These are phyloP conservation scores for Entomobrya proxima DNA, from an alignment of 2,888 invertebrate genomes.

Conservation along the genomic window DNA sequence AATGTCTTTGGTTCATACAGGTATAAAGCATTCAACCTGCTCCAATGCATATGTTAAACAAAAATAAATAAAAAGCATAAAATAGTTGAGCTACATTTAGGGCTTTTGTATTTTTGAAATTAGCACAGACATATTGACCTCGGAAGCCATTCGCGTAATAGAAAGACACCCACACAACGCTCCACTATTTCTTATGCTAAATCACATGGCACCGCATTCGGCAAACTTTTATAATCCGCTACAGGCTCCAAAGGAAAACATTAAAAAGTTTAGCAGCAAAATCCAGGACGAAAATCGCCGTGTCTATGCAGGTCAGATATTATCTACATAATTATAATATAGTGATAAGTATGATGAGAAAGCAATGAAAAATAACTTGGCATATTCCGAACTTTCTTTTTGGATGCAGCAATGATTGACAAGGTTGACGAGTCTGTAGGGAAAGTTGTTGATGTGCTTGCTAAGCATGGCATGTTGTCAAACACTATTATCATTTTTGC, in stretches of 20 bases:
- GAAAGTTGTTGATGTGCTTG: constrained; percentile 84
- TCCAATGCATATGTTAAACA: not conserved
- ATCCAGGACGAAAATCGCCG: constrained; percentile 83
- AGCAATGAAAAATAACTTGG: no score
- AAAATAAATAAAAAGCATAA: not conserved
- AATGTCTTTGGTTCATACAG: constrained; percentile 81
- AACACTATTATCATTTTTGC: constrained; percentile 91
- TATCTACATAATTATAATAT: not conserved
- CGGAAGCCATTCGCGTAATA: constrained; percentile 82
- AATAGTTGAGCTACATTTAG: not conserved
- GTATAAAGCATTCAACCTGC: constrained; percentile 57
- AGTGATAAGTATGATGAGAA: no score
- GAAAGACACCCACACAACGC: constrained; percentile 78
- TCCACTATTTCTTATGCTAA: constrained; percentile 81
- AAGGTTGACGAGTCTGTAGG: constrained; percentile 91
- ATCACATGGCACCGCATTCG: constrained; percentile 88
- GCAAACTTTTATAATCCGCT: constrained; percentile 84
- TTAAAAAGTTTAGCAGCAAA: constrained; percentile 82
- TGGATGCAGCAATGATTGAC: constrained; percentile 91
- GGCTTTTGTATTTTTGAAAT: not conserved
- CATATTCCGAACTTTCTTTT: no score
- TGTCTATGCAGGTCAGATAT: constrained; percentile 85
- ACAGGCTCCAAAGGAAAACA: constrained; percentile 85
- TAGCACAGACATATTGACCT: constrained; percentile 82
- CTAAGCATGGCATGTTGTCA: constrained; percentile 81